These are phyloP conservation scores for Allobates femoralis DNA, from an alignment of 2,797 vertebrate genomes.

Conservation along the genomic window DNA sequence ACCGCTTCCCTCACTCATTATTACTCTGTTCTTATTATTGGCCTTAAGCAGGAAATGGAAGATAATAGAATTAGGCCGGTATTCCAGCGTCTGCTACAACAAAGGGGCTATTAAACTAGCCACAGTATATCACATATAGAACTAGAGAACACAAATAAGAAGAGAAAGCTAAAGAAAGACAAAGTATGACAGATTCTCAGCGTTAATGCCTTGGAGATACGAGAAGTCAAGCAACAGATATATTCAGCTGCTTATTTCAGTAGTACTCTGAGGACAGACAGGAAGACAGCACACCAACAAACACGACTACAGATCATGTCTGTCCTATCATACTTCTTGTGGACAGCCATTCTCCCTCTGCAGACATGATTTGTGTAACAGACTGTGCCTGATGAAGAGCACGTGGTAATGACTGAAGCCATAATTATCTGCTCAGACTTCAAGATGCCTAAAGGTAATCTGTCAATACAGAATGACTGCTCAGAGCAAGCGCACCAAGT, in stretches of 20 bases:
- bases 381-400: not conserved
- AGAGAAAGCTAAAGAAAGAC: not conserved
- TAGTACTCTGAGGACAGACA: not conserved
- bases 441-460: too few species aligned
- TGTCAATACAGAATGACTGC: too few species aligned
- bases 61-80: conserved; percentile 36
- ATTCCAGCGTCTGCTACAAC: conserved; percentile 23
- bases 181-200: not conserved
- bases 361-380: not conserved
- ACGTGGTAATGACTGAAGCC: not conserved
- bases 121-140: too few species aligned
- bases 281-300: not conserved
- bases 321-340: not conserved
- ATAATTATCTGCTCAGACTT: not conserved
- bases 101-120: not conserved
- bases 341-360: not conserved
- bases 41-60: conserved; percentile 33
- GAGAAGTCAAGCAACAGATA: not conserved
- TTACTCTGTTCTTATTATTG: conserved; percentile 6
- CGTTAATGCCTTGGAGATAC: not conserved
- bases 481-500: too few species aligned
- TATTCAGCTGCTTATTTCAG: not conserved
- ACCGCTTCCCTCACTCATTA: not conserved
- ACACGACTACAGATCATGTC: not conserved
- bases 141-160: not conserved